Percentiles rank a stretch among this genome's conserved stretches.
Conservation (phyloP, 2,797 vertebrate species). For the Poeciliopsis gracilis region DNA sequence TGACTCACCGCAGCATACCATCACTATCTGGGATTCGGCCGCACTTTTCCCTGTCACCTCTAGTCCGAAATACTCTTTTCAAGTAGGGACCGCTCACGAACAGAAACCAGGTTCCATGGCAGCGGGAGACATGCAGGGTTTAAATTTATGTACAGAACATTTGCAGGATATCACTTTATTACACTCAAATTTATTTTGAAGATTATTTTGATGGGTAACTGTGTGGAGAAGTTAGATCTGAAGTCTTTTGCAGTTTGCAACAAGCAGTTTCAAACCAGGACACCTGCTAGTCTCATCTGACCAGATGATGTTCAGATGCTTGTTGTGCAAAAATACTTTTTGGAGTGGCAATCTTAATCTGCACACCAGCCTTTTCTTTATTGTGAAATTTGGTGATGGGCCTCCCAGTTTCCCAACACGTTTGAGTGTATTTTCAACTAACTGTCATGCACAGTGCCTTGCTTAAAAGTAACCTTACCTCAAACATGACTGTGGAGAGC, state of each 20-base stretch:
- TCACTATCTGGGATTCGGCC: slow-evolving; percentile 62
- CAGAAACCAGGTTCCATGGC: slow-evolving; percentile 54
- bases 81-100: slow-evolving; percentile 27
- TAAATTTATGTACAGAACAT: background rate
- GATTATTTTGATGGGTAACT: background rate
- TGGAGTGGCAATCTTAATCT: background rate
- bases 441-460: background rate
- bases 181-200: background rate
- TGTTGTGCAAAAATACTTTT: background rate
- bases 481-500: background rate
- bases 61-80: slow-evolving; percentile 41
- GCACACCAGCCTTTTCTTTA: background rate
- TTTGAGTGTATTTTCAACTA: background rate
- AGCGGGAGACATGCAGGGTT: background rate
- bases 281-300: no score
- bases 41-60: slow-evolving; percentile 56
- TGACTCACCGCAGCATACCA: slow-evolving; percentile 64
- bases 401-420: background rate
- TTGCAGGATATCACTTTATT: background rate
- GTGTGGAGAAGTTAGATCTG: background rate
- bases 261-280: background rate
- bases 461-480: background rate
- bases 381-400: background rate
- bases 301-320: no score
- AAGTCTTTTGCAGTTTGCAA: background rate